A percentile compares a stretch with the other conserved stretches of the same genome.
Evolutionary conservation across 2,113 vertebrate genomes (phyloP).

Genomic region (Anarhynchus alexandrinus): DNA sequence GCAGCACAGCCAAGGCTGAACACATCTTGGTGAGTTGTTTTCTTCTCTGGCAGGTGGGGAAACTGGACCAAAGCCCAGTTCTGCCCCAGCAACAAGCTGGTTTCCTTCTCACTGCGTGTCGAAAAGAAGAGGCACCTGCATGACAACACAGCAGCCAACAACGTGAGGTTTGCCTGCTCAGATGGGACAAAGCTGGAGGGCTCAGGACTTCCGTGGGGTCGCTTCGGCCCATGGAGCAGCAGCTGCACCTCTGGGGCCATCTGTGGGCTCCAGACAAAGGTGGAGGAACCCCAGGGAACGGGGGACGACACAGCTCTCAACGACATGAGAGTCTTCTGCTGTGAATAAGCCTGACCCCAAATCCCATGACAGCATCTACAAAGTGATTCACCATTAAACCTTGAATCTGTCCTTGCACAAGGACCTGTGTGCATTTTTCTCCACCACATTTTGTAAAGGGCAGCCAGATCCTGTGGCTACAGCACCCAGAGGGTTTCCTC

Average conservation of each 20-base stretch:
- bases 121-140: background rate
- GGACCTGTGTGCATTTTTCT: background rate
- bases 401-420: background rate
- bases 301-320: background rate
- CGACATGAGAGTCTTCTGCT: background rate
- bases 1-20: background rate
- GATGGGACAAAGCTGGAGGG: background rate
- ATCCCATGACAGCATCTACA: background rate
- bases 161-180: conserved; percentile 5
- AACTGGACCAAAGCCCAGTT: conserved; percentile 34
- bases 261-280: conserved; percentile 14
- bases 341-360: background rate
- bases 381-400: background rate
- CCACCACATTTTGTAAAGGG: background rate
- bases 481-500: background rate
- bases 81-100: conserved; percentile 25
- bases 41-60: conserved; percentile 54
- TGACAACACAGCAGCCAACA: conserved; percentile 42
- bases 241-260: background rate
- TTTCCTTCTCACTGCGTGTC: conserved; percentile 46
- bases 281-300: background rate
- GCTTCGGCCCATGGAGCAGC: conserved; percentile 25
- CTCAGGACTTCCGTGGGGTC: background rate
- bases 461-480: background rate
- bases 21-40: background rate